Base-by-base conservation (phyloP, 2,113 vertebrate species). In the Meleagris gallopavo region DNA sequence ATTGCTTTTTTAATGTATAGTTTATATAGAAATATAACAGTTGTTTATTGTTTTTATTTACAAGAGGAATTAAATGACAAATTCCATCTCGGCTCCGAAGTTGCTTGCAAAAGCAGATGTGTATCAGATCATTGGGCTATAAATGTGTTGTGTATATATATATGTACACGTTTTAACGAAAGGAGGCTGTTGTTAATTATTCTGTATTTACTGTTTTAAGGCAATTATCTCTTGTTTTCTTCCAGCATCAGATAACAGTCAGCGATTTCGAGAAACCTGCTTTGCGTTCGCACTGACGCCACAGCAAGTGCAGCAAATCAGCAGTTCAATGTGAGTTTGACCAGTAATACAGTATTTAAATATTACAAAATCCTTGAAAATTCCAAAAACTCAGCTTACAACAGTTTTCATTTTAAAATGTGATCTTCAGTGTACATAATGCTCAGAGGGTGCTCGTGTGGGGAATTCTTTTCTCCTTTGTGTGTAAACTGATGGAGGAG, bases 221-320 rank as follows among this genome's bases (percentile, higher is more conserved):
- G 32, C 65, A 57, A 62, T 88, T 76, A 66, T 94, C 75, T 97
- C 65, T 97, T 97, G 66, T 96, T 93, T 93, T 96, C 91, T 97
- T 96, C 30, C 95, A 99, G 99, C 99, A 50, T 99, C 99, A 91
- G 99, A 99, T 97, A 99, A 98, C 97, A 99, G 99, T 95, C 99
- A 99, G 98, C 98, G 99, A 43, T 99, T 99, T 98, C 99, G 99
- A 96, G 99, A 99, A 98, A 99, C 99, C 43, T 99, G 99, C 98
- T 99, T 99, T 84, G 99, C 99, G 10, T 99, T 99, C 91, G 99
- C 99, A 36, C 98, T 99, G 97, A 99, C 99, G 43, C 99, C 99
- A 24, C 99, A 99, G 91, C 99, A 99, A 97, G 99, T 99, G 96
- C 99, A 99, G 96, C 99, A 99, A 84, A 99, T 99, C 98, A 99